Evolutionary conservation across 2,113 vertebrate species (phyloP).

Genomic region (Lasiurus borealis): DNA sequence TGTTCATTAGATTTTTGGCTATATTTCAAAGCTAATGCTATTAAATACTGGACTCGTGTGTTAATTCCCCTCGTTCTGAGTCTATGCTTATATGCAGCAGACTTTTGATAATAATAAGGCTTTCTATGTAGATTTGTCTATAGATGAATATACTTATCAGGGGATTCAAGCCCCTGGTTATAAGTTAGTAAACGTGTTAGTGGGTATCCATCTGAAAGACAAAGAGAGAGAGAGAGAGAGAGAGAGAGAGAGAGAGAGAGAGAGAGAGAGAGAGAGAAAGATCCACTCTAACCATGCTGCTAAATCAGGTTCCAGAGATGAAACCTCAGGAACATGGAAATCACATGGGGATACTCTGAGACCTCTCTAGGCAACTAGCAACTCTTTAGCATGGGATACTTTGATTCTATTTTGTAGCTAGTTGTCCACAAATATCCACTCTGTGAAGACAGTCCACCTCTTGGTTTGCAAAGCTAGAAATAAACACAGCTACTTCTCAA

Average conservation of each 20-base stretch:
- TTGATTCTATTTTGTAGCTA: background rate
- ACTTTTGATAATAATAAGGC: conserved; percentile 47
- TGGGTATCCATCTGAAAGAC: background rate
- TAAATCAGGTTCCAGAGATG: background rate
- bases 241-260: background rate
- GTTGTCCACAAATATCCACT: conserved; percentile 9
- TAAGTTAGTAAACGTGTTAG: conserved; percentile 2
- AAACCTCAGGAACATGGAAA: background rate
- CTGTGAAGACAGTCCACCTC: conserved; percentile 5
- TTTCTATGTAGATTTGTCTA: conserved; percentile 45
- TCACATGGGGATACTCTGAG: background rate
- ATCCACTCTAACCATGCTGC: background rate
- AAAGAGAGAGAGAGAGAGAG: background rate
- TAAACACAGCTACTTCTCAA: background rate
- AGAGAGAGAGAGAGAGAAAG: too few relatives aligned
- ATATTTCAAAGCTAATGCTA: background rate
- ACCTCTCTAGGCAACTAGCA: background rate
- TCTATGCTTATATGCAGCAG: background rate
- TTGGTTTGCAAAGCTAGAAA: conserved; percentile 1
- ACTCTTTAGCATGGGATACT: background rate
- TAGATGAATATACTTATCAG: background rate
- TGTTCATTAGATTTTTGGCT: background rate
- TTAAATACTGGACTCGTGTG: background rate
- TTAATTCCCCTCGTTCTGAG: background rate
- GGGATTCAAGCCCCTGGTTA: background rate